Evolutionary conservation across 2,888 invertebrate species (phyloP), one percentile per base, ranked within the genome.

Genomic region (Drosophila sordidapex): DNA sequence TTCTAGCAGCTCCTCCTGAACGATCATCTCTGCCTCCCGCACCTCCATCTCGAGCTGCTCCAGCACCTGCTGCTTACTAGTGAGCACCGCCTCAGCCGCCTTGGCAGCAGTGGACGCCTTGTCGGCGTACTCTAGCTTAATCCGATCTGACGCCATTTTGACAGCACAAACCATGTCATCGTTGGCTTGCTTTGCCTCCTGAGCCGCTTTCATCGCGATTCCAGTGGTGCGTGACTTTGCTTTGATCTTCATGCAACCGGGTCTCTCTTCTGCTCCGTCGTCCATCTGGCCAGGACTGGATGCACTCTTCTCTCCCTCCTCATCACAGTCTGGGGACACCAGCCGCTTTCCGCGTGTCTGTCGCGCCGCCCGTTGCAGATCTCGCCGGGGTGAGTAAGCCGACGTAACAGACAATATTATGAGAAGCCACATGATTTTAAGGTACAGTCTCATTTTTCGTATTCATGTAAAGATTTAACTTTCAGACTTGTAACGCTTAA

Each of bases 181-280:
- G 40, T 74, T 82, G 11, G 87, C 87, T 43, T 77, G 76, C 7
- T 70, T 86, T 0, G 90, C 96, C 90, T 96, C 96, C 61, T 95
- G 95, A 0, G 96, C 96, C 0, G 96, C 96, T 81, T 96, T 95
- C 82, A 95, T 94, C 0, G 96, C 96, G 80, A 96, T 95, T 82
- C 94, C 95, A 0, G 95, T 94, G 0, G 95, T 94, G 73, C 94
- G 94, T 15, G 56, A 52, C 1, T 75, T 74, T 3, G 33, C 1
- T 5, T 51, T 54, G n/a, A 35, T 0, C 2, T 8, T 53, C 5
- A 11, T 62, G 33, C 4, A 1, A 11, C n/a, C 13, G 25, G 38
- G 4, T 53, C 25, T 29, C 10, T 15, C 5, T 0, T 18, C 38
- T 25, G 35, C 29, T 11, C 29, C 29, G 15, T 4, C 36, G 3